These are phyloP conservation scores for Drosophila setosimentum DNA, from an alignment of 2,888 invertebrate species.

Conservation along the genomic window DNA sequence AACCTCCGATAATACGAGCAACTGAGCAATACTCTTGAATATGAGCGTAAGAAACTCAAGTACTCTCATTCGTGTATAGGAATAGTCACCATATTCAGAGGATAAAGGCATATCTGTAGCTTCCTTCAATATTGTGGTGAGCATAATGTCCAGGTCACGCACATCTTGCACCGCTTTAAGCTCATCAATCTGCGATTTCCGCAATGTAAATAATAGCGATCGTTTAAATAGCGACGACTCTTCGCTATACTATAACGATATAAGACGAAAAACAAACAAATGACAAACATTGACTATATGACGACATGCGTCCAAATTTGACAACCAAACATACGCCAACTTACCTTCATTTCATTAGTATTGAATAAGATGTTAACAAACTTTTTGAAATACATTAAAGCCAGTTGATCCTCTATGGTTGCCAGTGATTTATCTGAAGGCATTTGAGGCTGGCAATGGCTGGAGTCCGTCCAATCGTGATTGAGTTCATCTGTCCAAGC, in stretches of 20 bases:
- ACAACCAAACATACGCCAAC: conserved; percentile 7
- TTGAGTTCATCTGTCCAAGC: conserved; percentile 35
- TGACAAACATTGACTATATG: conserved; percentile 35
- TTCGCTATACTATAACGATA: conserved; percentile 61
- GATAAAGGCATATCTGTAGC: conserved; percentile 42
- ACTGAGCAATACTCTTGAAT: conserved; percentile 56
- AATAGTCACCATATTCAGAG: conserved; percentile 22
- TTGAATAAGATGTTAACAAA: conserved; percentile 72
- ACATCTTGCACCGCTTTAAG: conserved; percentile 72
- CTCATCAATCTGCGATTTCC: conserved; percentile 66
- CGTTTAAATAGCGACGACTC: conserved; percentile 53
- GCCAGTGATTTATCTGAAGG: conserved; percentile 32
- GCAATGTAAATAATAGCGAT: conserved; percentile 67
- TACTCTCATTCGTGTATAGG: conserved; percentile 40
- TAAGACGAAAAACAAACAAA: conserved; percentile 4
- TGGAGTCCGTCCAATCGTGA: conserved; percentile 19
- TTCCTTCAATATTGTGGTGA: conserved; percentile 68
- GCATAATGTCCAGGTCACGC: conserved; percentile 78
- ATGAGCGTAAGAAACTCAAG: conserved; percentile 62
- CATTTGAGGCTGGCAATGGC: conserved; percentile 33
- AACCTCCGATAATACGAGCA: conserved; percentile 74
- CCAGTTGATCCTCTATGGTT: conserved; percentile 59
- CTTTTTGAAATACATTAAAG: conserved; percentile 77
- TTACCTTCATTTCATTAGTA: conserved; percentile 67
- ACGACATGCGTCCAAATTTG: conserved; percentile 44